Conservation (phyloP, 2,888 invertebrate species). For the Pseudanteris insignis region DNA sequence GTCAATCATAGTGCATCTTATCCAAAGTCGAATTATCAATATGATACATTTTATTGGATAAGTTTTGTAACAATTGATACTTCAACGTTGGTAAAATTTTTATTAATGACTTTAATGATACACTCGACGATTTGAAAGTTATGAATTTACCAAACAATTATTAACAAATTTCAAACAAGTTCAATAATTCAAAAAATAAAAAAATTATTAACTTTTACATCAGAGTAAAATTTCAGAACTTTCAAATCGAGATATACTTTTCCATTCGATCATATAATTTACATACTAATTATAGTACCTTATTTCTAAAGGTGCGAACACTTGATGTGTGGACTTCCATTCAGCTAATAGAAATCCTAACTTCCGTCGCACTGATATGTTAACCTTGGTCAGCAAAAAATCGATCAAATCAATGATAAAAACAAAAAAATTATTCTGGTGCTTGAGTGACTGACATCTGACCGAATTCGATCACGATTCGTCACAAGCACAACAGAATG, state of each 20-base stretch:
- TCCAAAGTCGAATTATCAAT: conserved; percentile 19
- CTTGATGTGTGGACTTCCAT: conserved; percentile 50
- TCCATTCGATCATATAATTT: conserved; percentile 25
- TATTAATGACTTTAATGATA: conserved; percentile 18
- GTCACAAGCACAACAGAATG: too few species aligned
- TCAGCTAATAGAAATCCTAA: too few species aligned
- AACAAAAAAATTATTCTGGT: too few species aligned
- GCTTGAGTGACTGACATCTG: too few species aligned
- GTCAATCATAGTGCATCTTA: conserved; percentile 35
- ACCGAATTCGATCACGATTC: too few species aligned
- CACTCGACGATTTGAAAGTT: conserved; percentile 24
- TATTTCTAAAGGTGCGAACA: conserved; percentile 52
- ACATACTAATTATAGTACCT: conserved; percentile 55
- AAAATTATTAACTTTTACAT: too few species aligned
- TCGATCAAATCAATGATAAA: too few species aligned
- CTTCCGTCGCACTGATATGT: conserved; percentile 61
- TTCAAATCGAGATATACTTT: conserved; percentile 16
- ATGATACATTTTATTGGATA: conserved; percentile 31
- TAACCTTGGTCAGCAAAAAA: conserved; percentile 63
- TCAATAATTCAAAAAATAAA: too few species aligned
- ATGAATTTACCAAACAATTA: conserved; percentile 5
- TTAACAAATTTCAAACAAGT: too few species aligned
- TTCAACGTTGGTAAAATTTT: conserved; percentile 19
- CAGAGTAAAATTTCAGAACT: conserved; percentile 1
- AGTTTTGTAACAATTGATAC: conserved; percentile 38